Evolutionary conservation across 2,113 vertebrate species (phyloP), one percentile per base, ranked within the genome.

Genomic region (Brachyhypopomus gauderio): DNA sequence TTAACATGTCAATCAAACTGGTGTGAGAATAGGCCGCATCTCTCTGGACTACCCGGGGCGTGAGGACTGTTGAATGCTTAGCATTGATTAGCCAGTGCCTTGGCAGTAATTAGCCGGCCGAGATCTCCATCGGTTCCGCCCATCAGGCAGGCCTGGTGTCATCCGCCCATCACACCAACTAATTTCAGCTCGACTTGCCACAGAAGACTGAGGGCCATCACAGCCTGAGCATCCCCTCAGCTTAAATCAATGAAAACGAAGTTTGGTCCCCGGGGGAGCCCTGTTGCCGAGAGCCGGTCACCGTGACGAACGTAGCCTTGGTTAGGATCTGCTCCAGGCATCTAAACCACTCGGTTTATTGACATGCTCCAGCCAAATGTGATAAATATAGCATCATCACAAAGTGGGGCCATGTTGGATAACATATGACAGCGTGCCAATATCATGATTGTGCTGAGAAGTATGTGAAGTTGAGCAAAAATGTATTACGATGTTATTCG

Each of bases 111-210:
- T 62, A 77, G 66, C 69, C 62, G 22, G 60, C 63, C 62, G 25
- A 76, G 69, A 78, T 55, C 56, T 83, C 73, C 74, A 87, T 85
- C 80, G 67, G n/a, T 85, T 83, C 86, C 45, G 23, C 30, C 71
- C 38, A 72, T 79, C 83, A 48, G 52, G n/a, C 59, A 52, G 71
- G 19, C 56, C 75, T 25, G 34, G 64, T 71, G 72, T 81, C 83
- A 69, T 72, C 36, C 30, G 27, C 58, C 56, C 63, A 64, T 78
- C 82, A 73, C 30, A 30, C 20, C 7, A 67, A 77, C 76, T 85
- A 74, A 77, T 84, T 77, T 80, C 85, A 82, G 76, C 45, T 75
- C 62, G 5, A 30, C 23, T 38, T 71, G 38, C 41, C 66, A 19
- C 55, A 60, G 36, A n/a, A 36, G 60, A 34, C 36, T 48, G 36